phyloP scores from a whole-genome alignment of 2,797 vertebrate species.

The Pseudopleuronectes americanus region DNA sequence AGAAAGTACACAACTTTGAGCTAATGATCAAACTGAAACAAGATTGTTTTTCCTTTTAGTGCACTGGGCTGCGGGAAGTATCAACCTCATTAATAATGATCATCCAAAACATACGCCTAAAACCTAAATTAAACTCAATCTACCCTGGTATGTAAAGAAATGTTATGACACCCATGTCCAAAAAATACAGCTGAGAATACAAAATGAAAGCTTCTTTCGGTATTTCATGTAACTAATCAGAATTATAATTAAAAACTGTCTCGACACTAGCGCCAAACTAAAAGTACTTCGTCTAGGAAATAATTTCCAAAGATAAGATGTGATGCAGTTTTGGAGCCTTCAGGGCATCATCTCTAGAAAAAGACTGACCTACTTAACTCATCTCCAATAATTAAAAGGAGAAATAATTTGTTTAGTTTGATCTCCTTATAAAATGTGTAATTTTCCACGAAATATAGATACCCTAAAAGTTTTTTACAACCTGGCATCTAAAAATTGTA shows the following conservation, averaged over 20 bases:
- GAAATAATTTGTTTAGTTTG: neutral
- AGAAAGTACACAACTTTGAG: too few species aligned
- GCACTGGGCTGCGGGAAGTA: too few species aligned
- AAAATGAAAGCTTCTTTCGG: neutral
- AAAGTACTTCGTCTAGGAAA: neutral
- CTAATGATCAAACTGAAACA: too few species aligned
- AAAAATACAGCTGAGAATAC: neutral
- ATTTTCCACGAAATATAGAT: too few species aligned
- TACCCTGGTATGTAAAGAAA: too few species aligned
- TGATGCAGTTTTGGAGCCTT: neutral
- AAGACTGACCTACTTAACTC: constrained; percentile 23
- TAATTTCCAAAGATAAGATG: neutral
- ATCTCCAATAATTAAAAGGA: constrained; percentile 2
- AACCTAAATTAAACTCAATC: too few species aligned
- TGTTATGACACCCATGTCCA: neutral
- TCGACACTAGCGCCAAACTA: neutral
- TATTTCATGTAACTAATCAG: neutral
- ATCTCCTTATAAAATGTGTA: too few species aligned
- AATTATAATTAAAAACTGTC: neutral
- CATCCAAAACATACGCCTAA: too few species aligned
- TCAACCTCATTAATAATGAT: too few species aligned
- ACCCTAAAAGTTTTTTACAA: too few species aligned
- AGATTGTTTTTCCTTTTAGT: too few species aligned
- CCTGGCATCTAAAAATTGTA: too few species aligned
- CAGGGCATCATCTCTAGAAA: neutral